Conservation (phyloP, 2,797 vertebrate genomes). For the Novumbra hubbsi region DNA sequence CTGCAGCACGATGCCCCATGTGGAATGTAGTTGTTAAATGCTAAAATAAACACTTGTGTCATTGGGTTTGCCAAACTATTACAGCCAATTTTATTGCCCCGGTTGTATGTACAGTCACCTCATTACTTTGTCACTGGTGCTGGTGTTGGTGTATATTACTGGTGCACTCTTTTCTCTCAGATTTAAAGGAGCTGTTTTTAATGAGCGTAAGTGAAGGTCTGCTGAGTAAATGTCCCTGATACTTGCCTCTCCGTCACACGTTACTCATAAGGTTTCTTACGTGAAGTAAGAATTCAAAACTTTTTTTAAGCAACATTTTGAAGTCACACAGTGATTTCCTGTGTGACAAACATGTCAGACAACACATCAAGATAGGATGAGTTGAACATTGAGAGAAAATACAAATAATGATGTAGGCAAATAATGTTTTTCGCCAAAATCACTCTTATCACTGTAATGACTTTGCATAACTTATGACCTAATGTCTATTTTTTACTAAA, state of each 20-base stretch:
- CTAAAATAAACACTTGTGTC: constrained; percentile 38
- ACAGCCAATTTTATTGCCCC: constrained; percentile 10
- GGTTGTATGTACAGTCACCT: constrained; percentile 26
- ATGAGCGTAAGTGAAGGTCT: constrained; percentile 11
- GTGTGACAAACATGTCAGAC: constrained; percentile 43
- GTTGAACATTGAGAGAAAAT: constrained; percentile 18
- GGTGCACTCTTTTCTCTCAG: constrained; percentile 4
- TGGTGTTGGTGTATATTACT: constrained; percentile 2
- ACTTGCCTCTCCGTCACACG: constrained; percentile 4
- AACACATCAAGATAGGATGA: constrained; percentile 27
- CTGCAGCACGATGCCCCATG: constrained; percentile 4
- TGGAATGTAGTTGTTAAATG: constrained; percentile 21
- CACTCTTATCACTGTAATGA: neutral
- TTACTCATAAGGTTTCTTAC: constrained; percentile 52
- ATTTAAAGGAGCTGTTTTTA: neutral
- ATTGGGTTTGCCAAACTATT: constrained; percentile 16
- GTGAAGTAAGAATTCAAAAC: constrained; percentile 54
- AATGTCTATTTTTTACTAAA: neutral
- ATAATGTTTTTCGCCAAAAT: neutral
- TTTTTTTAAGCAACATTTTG: constrained; percentile 65
- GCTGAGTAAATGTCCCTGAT: constrained; percentile 1
- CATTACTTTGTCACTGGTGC: constrained; percentile 33
- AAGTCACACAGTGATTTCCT: constrained; percentile 34
- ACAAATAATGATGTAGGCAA: constrained; percentile 8
- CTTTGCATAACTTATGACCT: neutral